phyloP scores from a whole-genome alignment of 2,888 invertebrate genomes.

The Digitonthophagus gazella region DNA sequence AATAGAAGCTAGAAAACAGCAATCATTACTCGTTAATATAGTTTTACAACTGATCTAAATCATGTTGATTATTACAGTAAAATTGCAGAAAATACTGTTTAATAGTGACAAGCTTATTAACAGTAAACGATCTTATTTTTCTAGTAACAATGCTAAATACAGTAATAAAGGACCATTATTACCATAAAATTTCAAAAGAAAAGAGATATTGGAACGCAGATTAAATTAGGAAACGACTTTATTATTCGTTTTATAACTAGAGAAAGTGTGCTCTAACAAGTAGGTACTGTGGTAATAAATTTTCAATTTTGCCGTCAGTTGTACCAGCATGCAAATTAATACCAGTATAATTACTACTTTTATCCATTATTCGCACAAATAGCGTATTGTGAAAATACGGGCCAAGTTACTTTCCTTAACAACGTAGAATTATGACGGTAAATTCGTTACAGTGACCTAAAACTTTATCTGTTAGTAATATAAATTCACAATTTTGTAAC shows the following conservation, averaged over 20 bases:
- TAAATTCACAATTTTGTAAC: too few relatives aligned
- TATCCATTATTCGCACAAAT: not conserved
- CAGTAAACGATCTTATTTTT: too few relatives aligned
- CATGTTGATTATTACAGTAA: too few relatives aligned
- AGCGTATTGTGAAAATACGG: not conserved
- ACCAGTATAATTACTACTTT: not conserved
- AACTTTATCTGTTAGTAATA: not conserved
- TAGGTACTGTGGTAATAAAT: not conserved
- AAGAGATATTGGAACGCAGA: not conserved
- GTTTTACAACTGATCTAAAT: too few relatives aligned
- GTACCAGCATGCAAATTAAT: not conserved
- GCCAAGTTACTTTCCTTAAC: not conserved
- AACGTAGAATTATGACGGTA: not conserved
- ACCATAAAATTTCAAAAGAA: too few relatives aligned
- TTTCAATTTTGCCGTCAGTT: not conserved
- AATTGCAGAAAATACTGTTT: too few relatives aligned
- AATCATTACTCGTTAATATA: too few relatives aligned
- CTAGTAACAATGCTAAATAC: not conserved
- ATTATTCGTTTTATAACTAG: not conserved
- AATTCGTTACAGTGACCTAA: not conserved
- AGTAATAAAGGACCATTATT: too few relatives aligned
- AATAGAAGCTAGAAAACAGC: too few relatives aligned
- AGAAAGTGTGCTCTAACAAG: not conserved
- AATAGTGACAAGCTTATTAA: too few relatives aligned
- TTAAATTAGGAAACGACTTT: not conserved